A percentile compares a stretch with the other conserved stretches of the same genome.
Conservation (phyloP, 2,797 vertebrate genomes). For the Podargus strigoides region DNA sequence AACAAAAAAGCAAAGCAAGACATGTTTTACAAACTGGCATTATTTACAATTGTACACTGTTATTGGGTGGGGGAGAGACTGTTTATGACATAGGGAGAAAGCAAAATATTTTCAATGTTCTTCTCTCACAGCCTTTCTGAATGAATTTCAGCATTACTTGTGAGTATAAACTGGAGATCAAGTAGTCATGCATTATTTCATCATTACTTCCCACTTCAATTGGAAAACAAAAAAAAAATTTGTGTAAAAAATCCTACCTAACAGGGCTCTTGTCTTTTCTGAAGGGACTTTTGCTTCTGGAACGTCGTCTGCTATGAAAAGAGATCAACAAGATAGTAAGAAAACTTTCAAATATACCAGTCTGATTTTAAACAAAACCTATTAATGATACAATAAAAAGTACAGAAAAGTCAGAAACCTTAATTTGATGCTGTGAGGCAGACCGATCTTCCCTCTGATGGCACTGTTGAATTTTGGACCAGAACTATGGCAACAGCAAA, state of each 20-base stretch:
- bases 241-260: slow-evolving; percentile 71
- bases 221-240: background rate
- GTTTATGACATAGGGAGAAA: background rate
- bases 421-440: slow-evolving; percentile 89
- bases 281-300: slow-evolving; percentile 91
- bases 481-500: slow-evolving; percentile 77
- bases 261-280: slow-evolving; percentile 93
- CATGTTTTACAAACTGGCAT: background rate
- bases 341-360: background rate
- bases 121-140: background rate
- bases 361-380: background rate
- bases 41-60: background rate
- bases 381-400: slow-evolving; percentile 14
- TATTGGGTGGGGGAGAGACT: rapidly evolving
- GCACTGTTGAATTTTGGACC: slow-evolving; percentile 90
- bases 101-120: background rate
- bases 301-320: slow-evolving; percentile 81
- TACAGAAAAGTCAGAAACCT: slow-evolving; percentile 79
- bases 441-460: slow-evolving; percentile 89
- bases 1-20: background rate
- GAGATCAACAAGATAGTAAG: slow-evolving; percentile 25
- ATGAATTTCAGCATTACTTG: background rate
- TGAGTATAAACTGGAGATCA: background rate
- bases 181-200: background rate
- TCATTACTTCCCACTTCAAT: background rate